Conservation (phyloP, 2,888 invertebrate genomes). For the Stratiomys singularior region DNA sequence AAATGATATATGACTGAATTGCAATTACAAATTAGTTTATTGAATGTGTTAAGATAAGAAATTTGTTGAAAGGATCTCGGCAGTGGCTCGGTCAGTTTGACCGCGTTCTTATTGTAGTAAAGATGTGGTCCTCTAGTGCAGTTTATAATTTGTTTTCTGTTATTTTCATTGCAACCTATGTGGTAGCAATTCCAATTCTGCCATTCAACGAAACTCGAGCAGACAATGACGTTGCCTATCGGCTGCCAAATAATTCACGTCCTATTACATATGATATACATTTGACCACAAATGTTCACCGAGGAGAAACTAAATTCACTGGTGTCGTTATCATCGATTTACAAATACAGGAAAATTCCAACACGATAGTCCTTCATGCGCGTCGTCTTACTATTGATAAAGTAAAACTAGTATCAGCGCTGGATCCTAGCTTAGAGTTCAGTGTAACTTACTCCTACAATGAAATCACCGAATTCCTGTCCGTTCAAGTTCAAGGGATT, state of each 20-base stretch:
- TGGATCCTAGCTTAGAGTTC: not conserved
- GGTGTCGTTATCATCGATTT: slow-evolving; percentile 67
- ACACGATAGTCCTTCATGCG: slow-evolving; percentile 62
- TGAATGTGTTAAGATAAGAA: not conserved
- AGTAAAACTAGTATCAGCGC: not conserved
- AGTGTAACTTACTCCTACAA: not conserved
- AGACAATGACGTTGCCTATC: slow-evolving; percentile 59
- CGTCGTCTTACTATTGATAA: slow-evolving; percentile 40
- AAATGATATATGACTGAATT: not conserved
- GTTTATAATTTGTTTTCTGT: not conserved
- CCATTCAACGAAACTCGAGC: slow-evolving; percentile 30
- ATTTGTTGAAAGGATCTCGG: not conserved
- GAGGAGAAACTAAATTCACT: slow-evolving; percentile 57
- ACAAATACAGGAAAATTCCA: slow-evolving; percentile 65
- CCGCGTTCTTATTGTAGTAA: not conserved
- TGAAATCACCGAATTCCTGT: slow-evolving; percentile 47
- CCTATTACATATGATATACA: slow-evolving; percentile 69
- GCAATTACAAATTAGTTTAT: not conserved
- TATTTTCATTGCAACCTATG: not conserved
- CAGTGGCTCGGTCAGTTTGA: not conserved
- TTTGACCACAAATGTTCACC: slow-evolving; percentile 67
- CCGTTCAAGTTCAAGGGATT: slow-evolving; percentile 19
- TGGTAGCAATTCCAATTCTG: slow-evolving; percentile 21
- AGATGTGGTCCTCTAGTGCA: slow-evolving; percentile 36
- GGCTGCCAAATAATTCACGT: slow-evolving; percentile 67